phyloP scores from a whole-genome alignment of 64 coral and sea anemone genomes.

The Dendronephthya gigantea region DNA sequence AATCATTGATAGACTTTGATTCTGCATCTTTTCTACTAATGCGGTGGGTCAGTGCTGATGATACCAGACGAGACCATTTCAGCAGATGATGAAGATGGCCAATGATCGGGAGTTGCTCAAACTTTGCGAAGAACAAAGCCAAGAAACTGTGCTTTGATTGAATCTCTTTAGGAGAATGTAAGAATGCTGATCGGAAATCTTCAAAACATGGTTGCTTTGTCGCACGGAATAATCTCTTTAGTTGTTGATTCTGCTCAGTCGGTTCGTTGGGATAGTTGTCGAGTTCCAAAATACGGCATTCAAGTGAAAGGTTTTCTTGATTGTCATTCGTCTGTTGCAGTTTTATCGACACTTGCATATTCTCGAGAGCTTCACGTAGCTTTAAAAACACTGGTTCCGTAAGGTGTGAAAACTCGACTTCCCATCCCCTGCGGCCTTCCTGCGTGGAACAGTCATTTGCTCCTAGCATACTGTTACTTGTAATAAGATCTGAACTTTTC shows the following conservation, averaged over 20 bases:
- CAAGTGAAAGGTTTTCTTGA: not conserved
- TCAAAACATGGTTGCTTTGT: not conserved
- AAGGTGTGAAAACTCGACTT: not conserved
- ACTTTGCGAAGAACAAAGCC: not conserved
- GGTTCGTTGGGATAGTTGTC: not conserved
- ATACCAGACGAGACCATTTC: not conserved
- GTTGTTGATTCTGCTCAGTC: not conserved
- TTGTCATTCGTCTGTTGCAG: not conserved
- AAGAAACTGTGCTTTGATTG: not conserved
- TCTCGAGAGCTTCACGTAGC: not conserved
- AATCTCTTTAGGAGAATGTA: not conserved
- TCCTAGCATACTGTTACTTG: not conserved
- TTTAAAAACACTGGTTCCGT: not conserved
- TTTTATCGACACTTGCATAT: not conserved
- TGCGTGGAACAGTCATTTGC: not conserved
- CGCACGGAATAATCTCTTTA: not conserved
- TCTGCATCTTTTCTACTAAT: not conserved
- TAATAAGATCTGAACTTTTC: not conserved
- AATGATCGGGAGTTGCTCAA: not conserved
- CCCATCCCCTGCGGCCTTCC: not conserved
- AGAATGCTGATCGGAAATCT: not conserved
- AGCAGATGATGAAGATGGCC: not conserved
- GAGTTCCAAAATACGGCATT: not conserved
- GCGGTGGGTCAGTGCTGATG: not conserved
- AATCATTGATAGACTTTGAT: constrained; percentile 30